phyloP scores from a whole-genome alignment of 2,797 vertebrate species.

The Heteromormyrus szaboi region DNA sequence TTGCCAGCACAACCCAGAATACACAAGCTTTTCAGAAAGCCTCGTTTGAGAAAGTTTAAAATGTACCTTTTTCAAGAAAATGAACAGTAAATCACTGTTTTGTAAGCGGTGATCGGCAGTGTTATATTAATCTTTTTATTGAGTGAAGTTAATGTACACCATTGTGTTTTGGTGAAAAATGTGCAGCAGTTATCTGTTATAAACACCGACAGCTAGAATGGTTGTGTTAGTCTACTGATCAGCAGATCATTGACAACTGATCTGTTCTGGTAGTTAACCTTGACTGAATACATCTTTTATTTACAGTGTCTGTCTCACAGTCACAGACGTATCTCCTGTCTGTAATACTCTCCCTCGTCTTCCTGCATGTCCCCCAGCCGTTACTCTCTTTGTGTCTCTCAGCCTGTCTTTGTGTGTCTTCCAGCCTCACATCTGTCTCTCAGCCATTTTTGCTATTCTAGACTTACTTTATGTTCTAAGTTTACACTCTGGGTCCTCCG shows the following conservation, averaged over 20 bases:
- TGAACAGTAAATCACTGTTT: neutral
- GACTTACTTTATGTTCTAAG: slow-evolving; percentile 3
- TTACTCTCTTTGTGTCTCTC: neutral
- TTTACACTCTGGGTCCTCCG: neutral
- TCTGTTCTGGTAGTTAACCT: neutral
- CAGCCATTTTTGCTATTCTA: neutral
- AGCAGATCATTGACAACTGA: too few relatives aligned
- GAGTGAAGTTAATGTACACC: neutral
- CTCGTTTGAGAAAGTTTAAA: neutral
- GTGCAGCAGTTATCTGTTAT: neutral
- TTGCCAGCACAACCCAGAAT: neutral
- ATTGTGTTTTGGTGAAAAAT: neutral
- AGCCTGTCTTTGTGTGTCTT: neutral
- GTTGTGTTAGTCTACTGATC: neutral
- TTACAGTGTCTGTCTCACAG: neutral
- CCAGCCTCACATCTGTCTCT: neutral
- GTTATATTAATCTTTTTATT: neutral
- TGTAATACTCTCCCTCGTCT: neutral
- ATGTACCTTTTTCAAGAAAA: neutral
- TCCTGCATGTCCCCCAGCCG: neutral
- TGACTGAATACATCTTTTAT: neutral
- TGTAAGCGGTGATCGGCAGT: neutral
- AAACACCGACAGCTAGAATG: neutral
- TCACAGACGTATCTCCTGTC: neutral
- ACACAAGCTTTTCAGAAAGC: neutral